Evolutionary conservation across 2,797 vertebrate species (phyloP), one percentile per base, ranked within the genome.

Genomic region (Paramormyrops hopkinsi): DNA sequence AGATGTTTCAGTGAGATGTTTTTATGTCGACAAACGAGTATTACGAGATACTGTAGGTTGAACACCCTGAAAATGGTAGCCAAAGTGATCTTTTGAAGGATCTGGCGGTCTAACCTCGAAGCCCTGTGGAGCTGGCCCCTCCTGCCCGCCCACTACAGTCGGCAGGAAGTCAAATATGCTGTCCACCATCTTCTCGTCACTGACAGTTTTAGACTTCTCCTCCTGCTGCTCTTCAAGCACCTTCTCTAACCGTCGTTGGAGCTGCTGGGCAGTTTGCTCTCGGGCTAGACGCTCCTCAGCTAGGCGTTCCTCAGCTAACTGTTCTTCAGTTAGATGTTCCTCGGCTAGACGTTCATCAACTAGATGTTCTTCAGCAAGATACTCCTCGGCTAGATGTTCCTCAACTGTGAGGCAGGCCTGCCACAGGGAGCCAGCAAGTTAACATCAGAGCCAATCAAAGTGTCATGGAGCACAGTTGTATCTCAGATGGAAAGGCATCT

Each of bases 91-190:
- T 29, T 44, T 33, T 25, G 19, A 84, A 29, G n/a, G 37, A 14
- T 84, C 19, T 89, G 44, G 53, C 2, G 19, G 29, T 54, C 91
- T 87, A 92, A 98, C 98, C 97, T 98, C 96, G 17, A 96, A 97
- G 89, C 94, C 95, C 0, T 90, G 90, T 6, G 97, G 96, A 19
- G 96, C 96, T 54, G 96, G 95, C 11, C 97, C 96, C 90, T 99
- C 97, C 91, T 96, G 96, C 2, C 96, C 96, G 69, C 95, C 96
- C 0, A 97, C 95, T 90, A 96, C 86, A 7, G 76, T 88, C 25
- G 97, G 98, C 90, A 99, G 95, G 93, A 99, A 99, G 11, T 96
- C 97, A 88, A 99, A 99, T 91, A 99, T 96, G 92, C 92, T 94
- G 92, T 99, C 98, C 92, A 99, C 97, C 96, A 99, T 96, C 92